Evolutionary conservation across 64 coral and sea anemone species (phyloP).

Genomic region (Actinia tenebrosa): DNA sequence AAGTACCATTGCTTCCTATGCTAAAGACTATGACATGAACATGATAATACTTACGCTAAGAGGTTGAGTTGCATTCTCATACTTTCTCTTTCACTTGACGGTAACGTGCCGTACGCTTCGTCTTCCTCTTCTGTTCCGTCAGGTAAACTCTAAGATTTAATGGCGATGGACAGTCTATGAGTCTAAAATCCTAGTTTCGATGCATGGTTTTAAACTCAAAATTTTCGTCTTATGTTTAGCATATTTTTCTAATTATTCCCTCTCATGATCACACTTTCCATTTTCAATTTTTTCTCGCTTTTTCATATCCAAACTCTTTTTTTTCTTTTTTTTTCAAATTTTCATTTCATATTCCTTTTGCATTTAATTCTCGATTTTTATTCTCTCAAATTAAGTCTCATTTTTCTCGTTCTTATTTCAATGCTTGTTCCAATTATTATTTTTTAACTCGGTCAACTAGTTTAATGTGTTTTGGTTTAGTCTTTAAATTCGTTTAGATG

Average conservation of each 20-base stretch:
- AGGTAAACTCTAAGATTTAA: constrained; percentile 48
- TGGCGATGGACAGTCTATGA: not conserved
- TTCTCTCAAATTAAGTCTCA: not conserved
- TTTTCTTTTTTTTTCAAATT: too few species aligned
- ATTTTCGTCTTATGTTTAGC: not conserved
- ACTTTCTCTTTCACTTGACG: constrained; percentile 51
- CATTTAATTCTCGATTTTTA: too few species aligned
- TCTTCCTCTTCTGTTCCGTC: constrained; percentile 73
- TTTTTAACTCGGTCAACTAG: too few species aligned
- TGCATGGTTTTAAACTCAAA: too few species aligned
- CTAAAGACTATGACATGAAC: too few species aligned
- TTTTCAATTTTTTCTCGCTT: too few species aligned
- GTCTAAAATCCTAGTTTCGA: too few species aligned
- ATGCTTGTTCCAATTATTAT: not conserved
- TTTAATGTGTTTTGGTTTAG: not conserved
- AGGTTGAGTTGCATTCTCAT: constrained; percentile 64
- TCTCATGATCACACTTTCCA: too few species aligned
- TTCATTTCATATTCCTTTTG: too few species aligned
- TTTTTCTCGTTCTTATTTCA: not conserved
- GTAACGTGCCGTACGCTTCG: constrained; percentile 79
- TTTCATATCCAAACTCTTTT: too few species aligned
- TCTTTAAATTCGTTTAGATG: not conserved
- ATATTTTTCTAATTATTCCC: too few species aligned
- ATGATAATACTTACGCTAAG: constrained; percentile 40
- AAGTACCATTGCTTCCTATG: too few species aligned